Evolutionary conservation across 2,888 invertebrate genomes (phyloP).

Genomic region (Cosmorhoe ocellata): DNA sequence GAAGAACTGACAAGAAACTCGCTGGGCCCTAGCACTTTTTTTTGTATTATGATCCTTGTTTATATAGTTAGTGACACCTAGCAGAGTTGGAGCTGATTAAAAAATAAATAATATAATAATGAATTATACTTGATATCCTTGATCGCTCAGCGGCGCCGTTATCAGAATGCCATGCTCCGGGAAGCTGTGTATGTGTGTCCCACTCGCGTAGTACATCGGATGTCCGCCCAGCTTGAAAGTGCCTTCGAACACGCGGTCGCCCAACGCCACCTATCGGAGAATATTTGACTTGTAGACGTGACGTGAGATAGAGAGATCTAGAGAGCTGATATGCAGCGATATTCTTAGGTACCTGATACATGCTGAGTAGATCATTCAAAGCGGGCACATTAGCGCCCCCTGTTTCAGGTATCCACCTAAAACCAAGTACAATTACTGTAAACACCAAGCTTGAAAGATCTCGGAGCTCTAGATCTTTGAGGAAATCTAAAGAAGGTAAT

Average conservation of each 20-base stretch:
- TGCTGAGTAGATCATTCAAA: slow-evolving; percentile 92
- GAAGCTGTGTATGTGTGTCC: slow-evolving; percentile 93
- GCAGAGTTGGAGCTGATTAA: no score
- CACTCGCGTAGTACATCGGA: slow-evolving; percentile 95
- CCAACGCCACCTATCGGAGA: slow-evolving; percentile 87
- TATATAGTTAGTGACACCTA: no score
- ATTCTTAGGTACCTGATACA: slow-evolving; percentile 91
- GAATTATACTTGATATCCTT: slow-evolving; percentile 85
- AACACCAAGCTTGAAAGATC: no score
- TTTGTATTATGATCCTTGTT: no score
- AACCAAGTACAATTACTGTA: no score
- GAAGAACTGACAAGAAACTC: no score
- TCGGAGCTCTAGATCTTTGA: no score
- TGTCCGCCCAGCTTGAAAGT: slow-evolving; percentile 94
- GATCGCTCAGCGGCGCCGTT: slow-evolving; percentile 90
- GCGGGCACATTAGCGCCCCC: slow-evolving; percentile 97
- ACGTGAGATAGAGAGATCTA: no score
- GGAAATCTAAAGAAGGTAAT: no score
- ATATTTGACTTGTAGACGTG: background rate
- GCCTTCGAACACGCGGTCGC: slow-evolving; percentile 93
- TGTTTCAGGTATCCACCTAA: slow-evolving; percentile 94
- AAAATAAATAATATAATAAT: no score
- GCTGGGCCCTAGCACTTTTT: no score
- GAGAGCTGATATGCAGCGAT: no score
- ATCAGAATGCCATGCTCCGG: slow-evolving; percentile 89